Evolutionary conservation across 2,888 invertebrate genomes (phyloP), one percentile per base, ranked within the genome.

Genomic region (Athalia cordata): DNA sequence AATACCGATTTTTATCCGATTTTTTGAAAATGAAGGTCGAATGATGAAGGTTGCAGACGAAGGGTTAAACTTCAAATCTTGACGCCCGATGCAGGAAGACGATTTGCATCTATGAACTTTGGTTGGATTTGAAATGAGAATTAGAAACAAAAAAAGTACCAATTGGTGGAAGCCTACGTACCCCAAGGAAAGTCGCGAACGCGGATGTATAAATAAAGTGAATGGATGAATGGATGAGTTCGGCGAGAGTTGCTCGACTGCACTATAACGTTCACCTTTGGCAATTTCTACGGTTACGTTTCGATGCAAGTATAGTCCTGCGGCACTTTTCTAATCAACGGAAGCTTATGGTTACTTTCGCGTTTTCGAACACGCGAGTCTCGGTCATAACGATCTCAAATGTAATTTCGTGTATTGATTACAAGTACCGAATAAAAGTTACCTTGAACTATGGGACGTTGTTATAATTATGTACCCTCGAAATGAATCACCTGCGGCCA

Each of bases 401-500:
- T n/a, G 29, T 29, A 29, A 29, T 29, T 29, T 29, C 29, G 29
- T 29, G 2, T 29, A 29, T 29, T 57, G 15, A 72, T n/a, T n/a
- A n/a, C n/a, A n/a, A n/a, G n/a, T 59, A 59, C 13, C 45, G 45
- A 59, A 72, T 72, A 62, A 68, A 72, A 72, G 47, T 59, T 59
- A 59, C 72, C 72, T 72, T 72, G 72, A 59, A 72, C 45, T 11
- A 9, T 15, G 64, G 2, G 29, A 29, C 29, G 29, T 29, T n/a
- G n/a, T n/a, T 29, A 29, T 29, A 29, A 29, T 29, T 49, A 13
- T 45, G 15, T 52, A 47, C 13, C 7, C 57, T 47, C 52, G 45
- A 15, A 72, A 29, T 59, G 52, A 59, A 72, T 47, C 57, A 72
- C 72, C 62, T 62, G n/a, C 15, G 59, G 59, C 72, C n/a, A 72